A percentile compares a stretch with the other conserved stretches of the same genome.
Conservation (phyloP, 2,888 invertebrate genomes). For the Bursaphelenchus okinawaensis region DNA sequence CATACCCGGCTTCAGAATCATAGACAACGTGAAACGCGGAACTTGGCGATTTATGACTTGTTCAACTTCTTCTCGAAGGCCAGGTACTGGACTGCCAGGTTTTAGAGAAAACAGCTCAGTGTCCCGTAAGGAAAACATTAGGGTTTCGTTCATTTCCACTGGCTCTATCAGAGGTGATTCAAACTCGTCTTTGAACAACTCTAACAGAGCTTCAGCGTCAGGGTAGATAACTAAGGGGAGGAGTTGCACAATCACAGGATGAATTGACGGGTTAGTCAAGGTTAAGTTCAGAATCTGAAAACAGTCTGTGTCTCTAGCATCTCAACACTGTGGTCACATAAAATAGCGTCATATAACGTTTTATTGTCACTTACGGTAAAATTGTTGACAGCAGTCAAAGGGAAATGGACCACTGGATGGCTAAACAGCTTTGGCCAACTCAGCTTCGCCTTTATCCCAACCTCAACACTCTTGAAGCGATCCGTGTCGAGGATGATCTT, state of each 20-base stretch:
- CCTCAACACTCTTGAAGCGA: slow-evolving; percentile 65
- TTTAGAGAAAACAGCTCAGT: slow-evolving; percentile 55
- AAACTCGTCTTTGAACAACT: slow-evolving; percentile 53
- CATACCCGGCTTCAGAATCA: slow-evolving; percentile 66
- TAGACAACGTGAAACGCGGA: slow-evolving; percentile 62
- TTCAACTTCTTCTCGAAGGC: slow-evolving; percentile 59
- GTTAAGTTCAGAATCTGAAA: slow-evolving; percentile 66
- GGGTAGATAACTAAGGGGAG: slow-evolving; percentile 71
- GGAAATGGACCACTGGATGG: slow-evolving; percentile 65
- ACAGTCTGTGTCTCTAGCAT: too few relatives aligned
- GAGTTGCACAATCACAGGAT: slow-evolving; percentile 70
- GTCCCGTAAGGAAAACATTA: slow-evolving; percentile 60
- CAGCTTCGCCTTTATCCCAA: slow-evolving; percentile 62
- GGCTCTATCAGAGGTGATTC: slow-evolving; percentile 22
- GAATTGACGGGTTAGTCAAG: slow-evolving; percentile 71
- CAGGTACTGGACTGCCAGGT: slow-evolving; percentile 58
- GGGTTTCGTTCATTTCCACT: slow-evolving; percentile 60
- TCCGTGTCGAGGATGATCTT: slow-evolving; percentile 73
- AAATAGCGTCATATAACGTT: too few relatives aligned
- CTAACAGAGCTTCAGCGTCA: slow-evolving; percentile 63
- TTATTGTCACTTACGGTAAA: slow-evolving; percentile 61
- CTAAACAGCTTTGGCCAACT: slow-evolving; percentile 66
- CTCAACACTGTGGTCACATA: background rate
- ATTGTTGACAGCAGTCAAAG: slow-evolving; percentile 72
- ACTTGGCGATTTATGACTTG: slow-evolving; percentile 56